Base-by-base conservation (phyloP, 2,888 invertebrate species). In the Pterostichus niger region DNA sequence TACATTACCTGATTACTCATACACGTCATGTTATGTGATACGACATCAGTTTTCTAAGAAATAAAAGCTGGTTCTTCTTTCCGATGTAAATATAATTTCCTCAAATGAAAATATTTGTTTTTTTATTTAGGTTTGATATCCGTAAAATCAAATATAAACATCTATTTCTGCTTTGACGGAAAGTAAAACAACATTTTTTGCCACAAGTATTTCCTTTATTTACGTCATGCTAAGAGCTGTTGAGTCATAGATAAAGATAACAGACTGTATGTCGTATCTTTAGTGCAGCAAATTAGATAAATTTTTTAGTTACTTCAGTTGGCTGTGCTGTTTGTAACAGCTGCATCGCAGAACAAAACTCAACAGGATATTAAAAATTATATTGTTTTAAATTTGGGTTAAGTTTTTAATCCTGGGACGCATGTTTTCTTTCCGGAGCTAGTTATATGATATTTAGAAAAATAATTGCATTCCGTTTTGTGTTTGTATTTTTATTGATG, bases 331-430 rank as follows among this genome's bases (percentile, higher is more conserved):
- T 0, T 24, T 2, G 40, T 46, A 49, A 73, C 73, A 73, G 73
- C 73, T 73, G 73, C 73, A 46, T 44, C 46, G 17, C 73, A 73
- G 46, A 44, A 73, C 56, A 40, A 40, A 40, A 40, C 40, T 17
- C 56, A 56, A 56, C 56, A 68, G 68, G 68, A 68, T 68, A 68
- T 68, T 68, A 68, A 68, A 68, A 68, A 15, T 33, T 31, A 17
- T 17, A 59, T 31, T 24, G 17, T 33, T 13, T 68, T 44, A 5
- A 68, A 68, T 68, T 68, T 31, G 13, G 64, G 11, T 64, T 64
- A 31, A 10, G 59, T 59, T 56, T 56, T 24, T 44, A 44, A 44
- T 44, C 11, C 44, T 11, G 11, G 13, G 0, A 49, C 5, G n/a
- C 49, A 49, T 49, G 49, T 10, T 13, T 17, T 4, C 13, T 13